Evolutionary conservation across 1,140 invertebrate genomes (phyloP), one percentile per base, ranked within the genome.

Genomic region (Melitaea cinxia): DNA sequence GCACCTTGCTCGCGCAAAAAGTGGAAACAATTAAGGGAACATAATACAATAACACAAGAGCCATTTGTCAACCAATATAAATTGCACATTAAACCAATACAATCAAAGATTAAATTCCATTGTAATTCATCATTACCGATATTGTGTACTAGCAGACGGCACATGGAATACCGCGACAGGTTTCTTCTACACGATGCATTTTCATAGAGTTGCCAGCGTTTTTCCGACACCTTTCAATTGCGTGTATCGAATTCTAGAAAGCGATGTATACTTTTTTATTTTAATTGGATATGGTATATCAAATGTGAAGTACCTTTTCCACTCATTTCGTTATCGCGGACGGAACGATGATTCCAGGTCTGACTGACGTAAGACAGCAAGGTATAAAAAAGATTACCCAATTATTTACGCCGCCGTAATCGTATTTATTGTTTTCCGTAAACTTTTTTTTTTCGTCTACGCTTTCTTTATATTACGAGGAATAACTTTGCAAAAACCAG

Each of bases 221-320:
- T 91, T 91, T 89, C 88, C 83, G 77, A 85, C 86, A 88, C 86
- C 88, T 88, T 83, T 82, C 85, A 85, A 89, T 82, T 81, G 85
- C 86, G 82, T 88, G 80, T 76, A 71, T 88, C 77, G 84, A 87
- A 91, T 91, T 88, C 88, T 91, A 89, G 84, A 91, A 83, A 89
- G 84, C 77, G 80, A 85, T 82, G 82, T 80, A 67, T 76, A 64
- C 42, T 67, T 82, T 85, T 85, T 80, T 83, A 78, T 82, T 86
- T 78, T 83, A 82, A 81, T 76, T 73, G 70, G 63, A 71, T 72
- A 72, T 68, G 68, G 66, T 73, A 73, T 72, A 72, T 73, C 57
- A 70, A 62, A 62, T 47, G 50, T 57, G 37, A 37, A 21, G 47
- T 42, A 47, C 37, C 21, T 45, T 55, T 60, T 54, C 45, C 33